Evolutionary conservation across 1,140 invertebrate genomes (phyloP), one percentile per base, ranked within the genome.

Genomic region (Littorina saxatilis): DNA sequence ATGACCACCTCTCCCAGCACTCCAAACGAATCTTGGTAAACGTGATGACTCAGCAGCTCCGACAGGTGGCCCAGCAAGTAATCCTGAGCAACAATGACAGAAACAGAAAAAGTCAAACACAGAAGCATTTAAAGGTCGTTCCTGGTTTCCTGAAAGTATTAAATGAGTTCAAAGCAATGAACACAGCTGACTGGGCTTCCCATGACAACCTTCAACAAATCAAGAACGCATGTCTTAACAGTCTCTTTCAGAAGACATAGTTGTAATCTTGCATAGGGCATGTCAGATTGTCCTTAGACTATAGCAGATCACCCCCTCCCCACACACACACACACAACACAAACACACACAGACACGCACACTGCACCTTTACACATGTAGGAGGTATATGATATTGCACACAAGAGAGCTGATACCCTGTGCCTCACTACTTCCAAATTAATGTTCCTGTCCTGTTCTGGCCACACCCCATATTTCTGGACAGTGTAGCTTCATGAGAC

Each of bases 1-100:
- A 95, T 86, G 82, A 95, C 92, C 7, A 94, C 92, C 82, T 93
- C 93, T 1, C 95, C 95, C 52, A 94, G 90, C 78, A 94, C 93
- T 75, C 92, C 91, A 50, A 92, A 92, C 2, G 91, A 83, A 85
- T 95, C 95, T 83, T 92, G 88, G 70, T 95, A 94, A 15, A 95
- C 92, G 86, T 95, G 94, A 0, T 92, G 90, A 83, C 95, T 94
- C 9, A 95, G 86, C 78, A 95, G 88, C 79, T 94, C 93, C 27
- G 94, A 92, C 61, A 95, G 84, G 80, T 93, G 93, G 66, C 91
- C 90, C 81, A 94, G 93, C 7, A 94, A 84, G 88, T 92, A 94
- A 86, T 94, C 94, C 94, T 94, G 86, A 3, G 50, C 40, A 73
- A 47, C 43, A 47, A 47, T 17, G 17, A 47, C 43, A 47, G n/a